Evolutionary conservation across 2,113 vertebrate species (phyloP).

Genomic region (Lophura nycthemera): DNA sequence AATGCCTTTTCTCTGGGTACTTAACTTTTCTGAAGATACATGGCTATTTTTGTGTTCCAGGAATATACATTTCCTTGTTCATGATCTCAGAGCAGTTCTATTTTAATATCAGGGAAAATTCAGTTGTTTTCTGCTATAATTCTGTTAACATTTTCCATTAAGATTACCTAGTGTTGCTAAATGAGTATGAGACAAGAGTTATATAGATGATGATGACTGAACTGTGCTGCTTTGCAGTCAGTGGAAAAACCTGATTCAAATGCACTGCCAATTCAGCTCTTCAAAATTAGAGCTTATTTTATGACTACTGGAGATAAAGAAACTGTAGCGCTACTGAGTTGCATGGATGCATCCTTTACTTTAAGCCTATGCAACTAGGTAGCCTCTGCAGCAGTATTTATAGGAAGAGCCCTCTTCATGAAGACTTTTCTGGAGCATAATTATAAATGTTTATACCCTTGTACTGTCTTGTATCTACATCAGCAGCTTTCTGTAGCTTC

Average conservation of each 20-base stretch:
- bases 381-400: constrained; percentile 65
- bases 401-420: constrained; percentile 50
- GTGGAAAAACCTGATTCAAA: constrained; percentile 16
- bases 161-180: background rate
- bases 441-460: constrained; percentile 49
- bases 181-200: background rate
- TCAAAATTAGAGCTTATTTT: constrained; percentile 48
- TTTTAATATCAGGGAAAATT: constrained; percentile 35
- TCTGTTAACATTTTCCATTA: constrained; percentile 2
- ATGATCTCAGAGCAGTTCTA: constrained; percentile 13
- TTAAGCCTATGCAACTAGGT: constrained; percentile 53
- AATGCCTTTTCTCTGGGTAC: constrained; percentile 14
- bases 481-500: constrained; percentile 57
- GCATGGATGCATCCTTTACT: constrained; percentile 45
- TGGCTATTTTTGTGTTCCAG: constrained; percentile 31
- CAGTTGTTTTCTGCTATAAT: background rate
- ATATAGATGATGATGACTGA: background rate
- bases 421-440: constrained; percentile 48
- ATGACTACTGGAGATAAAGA: constrained; percentile 51
- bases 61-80: constrained; percentile 36
- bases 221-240: constrained; percentile 9
- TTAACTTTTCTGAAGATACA: constrained; percentile 36
- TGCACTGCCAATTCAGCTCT: constrained; percentile 66
- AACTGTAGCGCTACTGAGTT: constrained; percentile 40
- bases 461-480: constrained; percentile 53